These are phyloP conservation scores for Yponomeuta malinellus DNA, from an alignment of 2,888 invertebrate genomes.

Conservation along the genomic window DNA sequence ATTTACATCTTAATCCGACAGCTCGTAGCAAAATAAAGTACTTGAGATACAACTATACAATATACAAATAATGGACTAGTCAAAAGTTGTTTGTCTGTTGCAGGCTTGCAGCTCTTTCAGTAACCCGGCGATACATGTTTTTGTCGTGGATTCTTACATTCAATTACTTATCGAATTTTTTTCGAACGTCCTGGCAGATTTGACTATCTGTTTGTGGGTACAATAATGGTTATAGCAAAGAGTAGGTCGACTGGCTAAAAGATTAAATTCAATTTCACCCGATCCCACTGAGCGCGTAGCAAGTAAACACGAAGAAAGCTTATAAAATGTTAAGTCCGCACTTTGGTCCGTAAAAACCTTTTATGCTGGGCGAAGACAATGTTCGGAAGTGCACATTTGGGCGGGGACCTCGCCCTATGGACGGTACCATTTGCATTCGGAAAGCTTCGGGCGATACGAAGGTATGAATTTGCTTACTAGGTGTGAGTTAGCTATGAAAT, in stretches of 20 bases:
- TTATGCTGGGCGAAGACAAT: constrained; percentile 17
- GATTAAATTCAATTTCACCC: not conserved
- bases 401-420: constrained; percentile 30
- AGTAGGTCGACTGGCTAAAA: not conserved
- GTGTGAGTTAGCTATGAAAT: constrained; percentile 35
- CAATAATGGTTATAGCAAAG: not conserved
- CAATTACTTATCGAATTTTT: too few species aligned
- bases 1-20: too few species aligned
- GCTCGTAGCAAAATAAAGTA: too few species aligned
- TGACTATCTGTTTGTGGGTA: not conserved
- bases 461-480: constrained; percentile 1
- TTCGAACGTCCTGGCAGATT: not conserved
- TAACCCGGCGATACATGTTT: too few species aligned
- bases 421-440: constrained; percentile 53
- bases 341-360: constrained; percentile 27
- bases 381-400: constrained; percentile 40
- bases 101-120: too few species aligned
- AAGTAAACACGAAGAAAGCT: constrained; percentile 23
- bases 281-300: not conserved
- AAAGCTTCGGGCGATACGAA: constrained; percentile 13
- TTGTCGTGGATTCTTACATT: too few species aligned
- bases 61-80: too few species aligned
- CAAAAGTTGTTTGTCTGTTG: too few species aligned
- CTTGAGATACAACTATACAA: too few species aligned
- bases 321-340: constrained; percentile 29